These are phyloP conservation scores for Diorhabda carinulata DNA, from an alignment of 1,140 invertebrate genomes.

Conservation along the genomic window DNA sequence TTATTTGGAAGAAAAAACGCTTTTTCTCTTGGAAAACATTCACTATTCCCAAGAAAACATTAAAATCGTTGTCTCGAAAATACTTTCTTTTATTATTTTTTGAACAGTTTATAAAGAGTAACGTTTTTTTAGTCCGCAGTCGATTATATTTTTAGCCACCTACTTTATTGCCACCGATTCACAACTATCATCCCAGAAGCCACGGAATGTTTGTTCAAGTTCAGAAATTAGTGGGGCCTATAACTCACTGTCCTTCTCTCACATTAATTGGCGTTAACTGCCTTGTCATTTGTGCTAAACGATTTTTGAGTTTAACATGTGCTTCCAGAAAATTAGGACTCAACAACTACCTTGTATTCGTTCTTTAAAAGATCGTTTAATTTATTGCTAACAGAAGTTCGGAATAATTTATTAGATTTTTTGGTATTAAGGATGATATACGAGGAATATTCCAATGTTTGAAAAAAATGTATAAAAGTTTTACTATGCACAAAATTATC, in stretches of 20 bases:
- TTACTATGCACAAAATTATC: too few relatives aligned
- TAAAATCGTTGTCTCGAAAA: background rate
- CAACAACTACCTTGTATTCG: constrained; percentile 33
- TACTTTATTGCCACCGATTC: constrained; percentile 6
- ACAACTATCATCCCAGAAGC: background rate
- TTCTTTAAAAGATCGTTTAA: too few relatives aligned
- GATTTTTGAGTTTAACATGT: constrained; percentile 23
- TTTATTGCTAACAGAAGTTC: too few relatives aligned
- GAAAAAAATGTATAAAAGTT: too few relatives aligned
- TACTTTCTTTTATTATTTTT: background rate
- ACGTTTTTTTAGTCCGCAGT: background rate
- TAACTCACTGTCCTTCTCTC: constrained; percentile 21
- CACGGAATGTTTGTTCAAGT: constrained; percentile 9
- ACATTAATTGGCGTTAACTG: constrained; percentile 28
- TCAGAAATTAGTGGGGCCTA: constrained; percentile 4
- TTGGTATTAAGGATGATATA: too few relatives aligned
- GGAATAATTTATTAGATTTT: too few relatives aligned
- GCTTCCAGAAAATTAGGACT: constrained; percentile 25
- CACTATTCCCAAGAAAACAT: background rate
- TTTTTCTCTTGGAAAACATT: too few relatives aligned
- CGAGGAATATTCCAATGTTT: too few relatives aligned
- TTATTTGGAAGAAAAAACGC: too few relatives aligned
- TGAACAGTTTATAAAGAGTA: background rate
- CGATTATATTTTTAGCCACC: constrained; percentile 1
- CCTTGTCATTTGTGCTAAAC: constrained; percentile 25